Percentiles rank a stretch among this genome's conserved stretches.
These are phyloP conservation scores for Trogon surrucura DNA, from an alignment of 2,113 vertebrate genomes.

Conservation along the genomic window DNA sequence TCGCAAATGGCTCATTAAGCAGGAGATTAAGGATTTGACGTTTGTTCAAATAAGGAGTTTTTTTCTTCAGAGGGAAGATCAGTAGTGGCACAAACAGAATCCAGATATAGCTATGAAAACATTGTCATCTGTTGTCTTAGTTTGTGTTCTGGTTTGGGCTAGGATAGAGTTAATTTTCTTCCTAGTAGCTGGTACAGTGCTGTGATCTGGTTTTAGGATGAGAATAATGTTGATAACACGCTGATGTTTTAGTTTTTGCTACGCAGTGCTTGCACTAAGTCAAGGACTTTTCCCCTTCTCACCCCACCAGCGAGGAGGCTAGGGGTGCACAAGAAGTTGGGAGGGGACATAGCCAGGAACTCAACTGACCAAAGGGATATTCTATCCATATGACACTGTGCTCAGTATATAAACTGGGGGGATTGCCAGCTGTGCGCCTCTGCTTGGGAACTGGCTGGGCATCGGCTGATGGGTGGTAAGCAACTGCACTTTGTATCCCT, in stretches of 20 bases:
- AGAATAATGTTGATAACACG: not conserved
- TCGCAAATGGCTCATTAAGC: fast-evolving
- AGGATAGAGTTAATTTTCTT: not conserved
- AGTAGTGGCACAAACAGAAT: not conserved
- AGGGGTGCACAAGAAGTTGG: not conserved
- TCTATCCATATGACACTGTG: not conserved
- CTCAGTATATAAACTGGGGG: not conserved
- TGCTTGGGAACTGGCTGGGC: not conserved
- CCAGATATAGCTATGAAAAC: not conserved
- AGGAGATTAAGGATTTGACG: not conserved
- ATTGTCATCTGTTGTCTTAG: not conserved
- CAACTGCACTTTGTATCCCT: not conserved
- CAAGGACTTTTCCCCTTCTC: not conserved
- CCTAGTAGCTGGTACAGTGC: not conserved
- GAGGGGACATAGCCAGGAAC: not conserved
- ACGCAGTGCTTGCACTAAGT: too few species aligned
- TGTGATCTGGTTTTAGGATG: not conserved
- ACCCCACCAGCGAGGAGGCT: not conserved
- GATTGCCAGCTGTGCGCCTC: not conserved
- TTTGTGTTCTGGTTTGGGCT: not conserved
- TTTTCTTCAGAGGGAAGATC: not conserved
- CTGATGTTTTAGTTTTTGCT: not conserved
- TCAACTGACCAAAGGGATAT: not conserved
- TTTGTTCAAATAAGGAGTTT: not conserved
- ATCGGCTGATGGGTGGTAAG: not conserved